These are phyloP conservation scores for Gymnothorax javanicus DNA, from an alignment of 2,797 vertebrate genomes.

Conservation along the genomic window DNA sequence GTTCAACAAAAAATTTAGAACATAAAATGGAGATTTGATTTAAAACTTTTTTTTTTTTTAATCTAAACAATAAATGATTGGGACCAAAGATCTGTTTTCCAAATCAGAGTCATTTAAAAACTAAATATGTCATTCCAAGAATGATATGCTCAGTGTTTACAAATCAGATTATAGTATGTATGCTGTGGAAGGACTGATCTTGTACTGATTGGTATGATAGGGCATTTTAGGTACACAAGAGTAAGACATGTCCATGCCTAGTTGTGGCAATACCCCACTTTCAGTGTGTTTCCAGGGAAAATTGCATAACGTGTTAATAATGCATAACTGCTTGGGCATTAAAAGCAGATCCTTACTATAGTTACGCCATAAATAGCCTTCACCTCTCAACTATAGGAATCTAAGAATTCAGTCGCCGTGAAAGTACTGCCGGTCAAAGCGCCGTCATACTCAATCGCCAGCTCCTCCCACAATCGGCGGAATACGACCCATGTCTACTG, in stretches of 20 bases:
- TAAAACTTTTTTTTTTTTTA: not conserved
- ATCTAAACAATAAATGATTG: not conserved
- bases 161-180: not conserved
- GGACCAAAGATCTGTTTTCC: not conserved
- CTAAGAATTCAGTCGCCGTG: not conserved
- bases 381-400: not conserved
- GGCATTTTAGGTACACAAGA: not conserved
- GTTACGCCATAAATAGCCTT: not conserved
- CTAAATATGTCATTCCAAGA: not conserved
- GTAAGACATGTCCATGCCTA: not conserved
- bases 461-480: not conserved
- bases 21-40: not conserved
- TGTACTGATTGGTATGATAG: not conserved
- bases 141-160: not conserved
- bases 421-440: not conserved
- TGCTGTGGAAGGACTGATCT: not conserved
- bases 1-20: not conserved
- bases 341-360: not conserved
- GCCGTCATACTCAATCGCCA: not conserved
- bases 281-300: conserved; percentile 1
- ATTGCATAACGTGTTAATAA: conserved; percentile 36
- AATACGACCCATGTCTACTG: not conserved
- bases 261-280: conserved; percentile 18
- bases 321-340: not conserved
- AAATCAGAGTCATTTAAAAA: not conserved